Evolutionary conservation across 2,113 vertebrate species (phyloP), one percentile per base, ranked within the genome.

Genomic region (Cheilinus undulatus): DNA sequence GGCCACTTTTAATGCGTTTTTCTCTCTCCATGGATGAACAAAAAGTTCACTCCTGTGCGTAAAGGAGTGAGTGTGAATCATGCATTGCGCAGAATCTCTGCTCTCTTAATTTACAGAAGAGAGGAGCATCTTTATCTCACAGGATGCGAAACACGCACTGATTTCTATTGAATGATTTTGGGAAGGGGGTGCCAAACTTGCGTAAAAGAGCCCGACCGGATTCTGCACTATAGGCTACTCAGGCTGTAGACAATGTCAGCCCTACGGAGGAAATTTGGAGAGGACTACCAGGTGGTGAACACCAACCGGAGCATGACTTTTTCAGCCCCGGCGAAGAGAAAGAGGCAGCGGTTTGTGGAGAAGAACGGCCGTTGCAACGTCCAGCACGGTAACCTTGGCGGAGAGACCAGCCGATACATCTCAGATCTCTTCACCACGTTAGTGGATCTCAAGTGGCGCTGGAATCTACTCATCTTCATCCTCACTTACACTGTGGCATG

Each of bases 391-490:
- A 96, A 96, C 91, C 93, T 96, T 73, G 95, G 95, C 1, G 94
- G 95, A 0, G 95, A 96, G 90, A 95, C 93, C 40, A 95, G 95
- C 86, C 90, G 96, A 13, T 96, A 96, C 83, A 89, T 96, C 65
- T 95, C 95, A 0, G 95, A 96, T 28, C 92, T 96, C 22, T 96
- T 96, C 91, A 96, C 95, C 82, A 96, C 95, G 1, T 82, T 96
- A 75, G 95, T 96, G 88, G 95, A 96, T 65, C 94, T 96, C n/a
- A 96, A 96, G 91, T 96, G 95, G 95, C 93, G 95, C 45, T 96
- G 95, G 95, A 96, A 96, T 88, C 88, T 96, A 19, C 93, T 96
- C 23, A 96, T 96, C 78, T 96, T 96, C 83, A 89, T 96, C 57
- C 88, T 96, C 52, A 96, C 96, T 3, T 96, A 96, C 87, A 96